A percentile compares a stretch with the other conserved stretches of the same genome.
These are phyloP conservation scores for Periplaneta americana DNA, from an alignment of 1,140 invertebrate genomes.

Conservation along the genomic window DNA sequence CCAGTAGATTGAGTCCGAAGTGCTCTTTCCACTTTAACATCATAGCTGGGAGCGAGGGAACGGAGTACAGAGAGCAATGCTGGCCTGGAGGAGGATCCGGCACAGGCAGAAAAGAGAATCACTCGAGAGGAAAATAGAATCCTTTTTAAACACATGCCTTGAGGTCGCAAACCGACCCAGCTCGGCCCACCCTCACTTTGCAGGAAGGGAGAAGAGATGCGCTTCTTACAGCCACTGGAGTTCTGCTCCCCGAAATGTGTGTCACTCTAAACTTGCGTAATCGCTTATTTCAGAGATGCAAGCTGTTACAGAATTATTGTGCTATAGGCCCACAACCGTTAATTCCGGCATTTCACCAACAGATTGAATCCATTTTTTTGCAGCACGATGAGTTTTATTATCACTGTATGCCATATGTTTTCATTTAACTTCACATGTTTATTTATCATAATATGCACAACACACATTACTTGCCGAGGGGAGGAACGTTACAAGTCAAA, in stretches of 20 bases:
- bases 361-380: too few relatives aligned
- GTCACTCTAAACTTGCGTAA: background rate
- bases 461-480: too few relatives aligned
- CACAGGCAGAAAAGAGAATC: slow-evolving; percentile 21
- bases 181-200: background rate
- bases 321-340: too few relatives aligned
- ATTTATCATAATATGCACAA: too few relatives aligned
- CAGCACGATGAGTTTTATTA: too few relatives aligned
- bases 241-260: background rate
- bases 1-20: background rate
- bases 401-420: too few relatives aligned
- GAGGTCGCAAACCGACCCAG: slow-evolving; percentile 12
- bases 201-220: background rate
- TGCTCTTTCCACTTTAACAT: background rate
- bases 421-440: too few relatives aligned
- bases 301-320: background rate
- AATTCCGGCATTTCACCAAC: too few relatives aligned
- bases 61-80: background rate
- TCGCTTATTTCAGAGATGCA: background rate
- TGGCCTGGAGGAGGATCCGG: background rate
- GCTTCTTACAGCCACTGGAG: background rate
- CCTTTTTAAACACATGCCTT: slow-evolving; percentile 34
- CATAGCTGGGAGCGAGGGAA: background rate
- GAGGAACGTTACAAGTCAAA: too few relatives aligned
- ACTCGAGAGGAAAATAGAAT: slow-evolving; percentile 33